Evolutionary conservation across 2,797 vertebrate species (phyloP).

Genomic region (Dryobates pubescens): DNA sequence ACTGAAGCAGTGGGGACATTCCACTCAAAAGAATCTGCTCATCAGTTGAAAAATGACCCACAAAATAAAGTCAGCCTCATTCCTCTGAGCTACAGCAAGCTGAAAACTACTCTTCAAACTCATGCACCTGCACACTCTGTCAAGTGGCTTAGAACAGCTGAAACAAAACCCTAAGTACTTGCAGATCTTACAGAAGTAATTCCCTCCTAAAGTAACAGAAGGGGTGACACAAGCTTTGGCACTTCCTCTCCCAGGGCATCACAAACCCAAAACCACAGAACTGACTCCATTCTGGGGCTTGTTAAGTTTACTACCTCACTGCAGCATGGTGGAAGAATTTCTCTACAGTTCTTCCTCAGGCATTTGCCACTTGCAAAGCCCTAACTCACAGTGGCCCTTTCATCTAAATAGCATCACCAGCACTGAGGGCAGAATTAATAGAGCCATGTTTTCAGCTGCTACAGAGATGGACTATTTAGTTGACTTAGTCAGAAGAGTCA

Average conservation of each 20-base stretch:
- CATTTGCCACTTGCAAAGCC: neutral
- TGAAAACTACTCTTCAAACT: neutral
- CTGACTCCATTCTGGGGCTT: neutral
- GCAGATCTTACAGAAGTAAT: neutral
- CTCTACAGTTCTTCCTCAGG: neutral
- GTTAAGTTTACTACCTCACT: neutral
- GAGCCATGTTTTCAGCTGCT: neutral
- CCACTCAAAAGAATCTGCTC: neutral
- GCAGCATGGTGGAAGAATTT: neutral
- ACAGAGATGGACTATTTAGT: neutral
- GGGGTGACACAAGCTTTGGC: neutral
- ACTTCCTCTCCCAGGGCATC: neutral
- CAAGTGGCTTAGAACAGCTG: neutral
- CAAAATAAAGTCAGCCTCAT: neutral
- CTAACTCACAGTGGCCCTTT: neutral
- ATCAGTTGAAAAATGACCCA: neutral
- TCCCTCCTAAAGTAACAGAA: neutral
- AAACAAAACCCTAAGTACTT: neutral
- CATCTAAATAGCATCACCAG: neutral
- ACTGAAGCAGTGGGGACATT: neutral
- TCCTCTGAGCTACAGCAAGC: neutral
- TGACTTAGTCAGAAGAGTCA: neutral
- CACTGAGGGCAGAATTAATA: accelerated
- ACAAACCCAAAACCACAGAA: neutral
- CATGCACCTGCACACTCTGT: neutral